Evolutionary conservation across 2,888 invertebrate species (phyloP).

Genomic region (Fragum whitleyi): DNA sequence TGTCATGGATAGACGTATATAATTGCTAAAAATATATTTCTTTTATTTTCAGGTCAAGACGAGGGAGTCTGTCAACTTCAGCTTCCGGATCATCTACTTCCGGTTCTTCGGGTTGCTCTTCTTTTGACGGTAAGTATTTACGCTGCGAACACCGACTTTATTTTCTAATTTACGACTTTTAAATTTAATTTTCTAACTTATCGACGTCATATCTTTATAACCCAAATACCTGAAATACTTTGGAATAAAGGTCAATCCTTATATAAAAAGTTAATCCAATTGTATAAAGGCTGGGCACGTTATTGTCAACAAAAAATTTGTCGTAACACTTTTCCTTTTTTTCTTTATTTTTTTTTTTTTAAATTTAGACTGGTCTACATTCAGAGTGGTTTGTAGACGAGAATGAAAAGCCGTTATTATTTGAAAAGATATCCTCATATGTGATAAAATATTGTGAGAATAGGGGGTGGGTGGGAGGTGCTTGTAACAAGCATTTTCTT

Average conservation of each 20-base stretch:
- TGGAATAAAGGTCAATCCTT: not conserved
- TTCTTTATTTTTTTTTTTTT: too few species aligned
- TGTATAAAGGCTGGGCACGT: not conserved
- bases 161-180: not conserved
- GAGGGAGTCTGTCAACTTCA: constrained; percentile 71
- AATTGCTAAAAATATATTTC: not conserved
- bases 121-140: constrained; percentile 71
- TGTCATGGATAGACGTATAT: too few species aligned
- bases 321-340: too few species aligned
- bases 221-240: not conserved
- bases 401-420: too few species aligned
- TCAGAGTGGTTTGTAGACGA: too few species aligned
- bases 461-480: too few species aligned
- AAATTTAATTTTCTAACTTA: not conserved
- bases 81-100: constrained; percentile 62
- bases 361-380: too few species aligned
- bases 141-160: too few species aligned
- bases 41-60: constrained; percentile 67
- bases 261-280: not conserved
- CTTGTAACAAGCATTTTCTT: too few species aligned
- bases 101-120: constrained; percentile 67
- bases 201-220: not conserved
- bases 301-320: not conserved
- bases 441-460: too few species aligned
- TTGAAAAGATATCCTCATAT: too few species aligned